Base-by-base conservation (phyloP, 2,113 vertebrate species). In the Pionites leucogaster region DNA sequence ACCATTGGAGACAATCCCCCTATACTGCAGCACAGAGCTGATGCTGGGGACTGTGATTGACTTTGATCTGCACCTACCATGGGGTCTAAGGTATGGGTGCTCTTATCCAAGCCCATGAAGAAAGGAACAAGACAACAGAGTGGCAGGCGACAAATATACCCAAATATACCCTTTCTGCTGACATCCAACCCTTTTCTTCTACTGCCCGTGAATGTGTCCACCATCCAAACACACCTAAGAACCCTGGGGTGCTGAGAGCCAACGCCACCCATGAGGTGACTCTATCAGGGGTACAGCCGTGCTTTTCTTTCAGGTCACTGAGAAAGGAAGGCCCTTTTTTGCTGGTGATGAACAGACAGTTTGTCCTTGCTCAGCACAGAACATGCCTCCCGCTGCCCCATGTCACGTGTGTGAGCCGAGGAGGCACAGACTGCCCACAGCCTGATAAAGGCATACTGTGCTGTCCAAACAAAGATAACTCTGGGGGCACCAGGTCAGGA, bases 281-380 rank as follows among this genome's bases (percentile, higher is more conserved):
- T 24, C 77, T 24, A 4, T 22, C 24, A 29, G 35, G 11, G 20
- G 8, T 13, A 37, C n/a, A 50, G 60, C 47, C 59, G 3, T 2
- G 33, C 24, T 60, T 39, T 42, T 6, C 53, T 74, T 25, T 33
- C 69, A 11, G 50, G 35, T 35, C 65, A 39, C 55, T 55, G 77
- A 3, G 64, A 20, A n/a, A 41, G 35, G 65, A 76, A 72, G 52
- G 28, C 47, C 23, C 44, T 88, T 65, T 62, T 31, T 78, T 80
- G 35, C 41, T 33, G 35, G 13, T 0, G 5, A 13, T 35, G 65
- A 91, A 65, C 25, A 31, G 42, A 60, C 60, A 47, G 71, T 60
- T 90, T 84, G 68, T 77, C 83, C 92, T 29, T 47, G 86, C 74
- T 72, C 63, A 86, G 93, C 71, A 27, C 44, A n/a, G 82, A 79